Evolutionary conservation across 2,888 invertebrate species (phyloP), one percentile per base, ranked within the genome.

Genomic region (Tridacna crocea): DNA sequence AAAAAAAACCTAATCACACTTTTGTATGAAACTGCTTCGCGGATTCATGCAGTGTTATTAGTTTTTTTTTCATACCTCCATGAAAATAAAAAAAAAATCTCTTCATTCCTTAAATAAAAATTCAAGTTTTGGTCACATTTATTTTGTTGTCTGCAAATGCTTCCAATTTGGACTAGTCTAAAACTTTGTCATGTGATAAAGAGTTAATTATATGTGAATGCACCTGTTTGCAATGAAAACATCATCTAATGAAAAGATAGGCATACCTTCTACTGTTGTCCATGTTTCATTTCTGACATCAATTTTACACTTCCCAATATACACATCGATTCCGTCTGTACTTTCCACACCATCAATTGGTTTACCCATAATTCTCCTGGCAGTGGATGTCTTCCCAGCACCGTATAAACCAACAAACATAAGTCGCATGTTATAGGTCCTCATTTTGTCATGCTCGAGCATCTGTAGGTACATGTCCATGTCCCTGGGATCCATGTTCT

Each of bases 361-460:
- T 55, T 70, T 75, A 46, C 76, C 79, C 84, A 84, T 84, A 19
- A 84, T 81, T 17, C 82, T 51, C 24, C 82, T 36, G 10, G 82
- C 75, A 0, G 82, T 82, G n/a, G 72, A 72, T n/a, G 82, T 82
- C 46, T 82, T 82, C 27, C 82, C 82, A 13, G 82, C 82, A 6
- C 81, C 81, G 70, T 65, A 84, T 12, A 84, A 68, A 19, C 84
- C 84, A 6, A 84, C 84, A 72, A 84, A 84, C 84, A 84, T 84
- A 4, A 84, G 77, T 3, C 84, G 72, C 12, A 84, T 55, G 55
- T 84, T 81, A 55, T 81, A 81, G 24, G 78, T 79, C 12, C 63
- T 75, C 72, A 84, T 76, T 0, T 47, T 61, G 22, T 79, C 68
- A 46, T 78, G 58, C 26, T 84, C 79, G 0, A 84, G 27, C 61